Conservation (phyloP, 2,113 vertebrate genomes). For the Cephalopterus ornatus region DNA sequence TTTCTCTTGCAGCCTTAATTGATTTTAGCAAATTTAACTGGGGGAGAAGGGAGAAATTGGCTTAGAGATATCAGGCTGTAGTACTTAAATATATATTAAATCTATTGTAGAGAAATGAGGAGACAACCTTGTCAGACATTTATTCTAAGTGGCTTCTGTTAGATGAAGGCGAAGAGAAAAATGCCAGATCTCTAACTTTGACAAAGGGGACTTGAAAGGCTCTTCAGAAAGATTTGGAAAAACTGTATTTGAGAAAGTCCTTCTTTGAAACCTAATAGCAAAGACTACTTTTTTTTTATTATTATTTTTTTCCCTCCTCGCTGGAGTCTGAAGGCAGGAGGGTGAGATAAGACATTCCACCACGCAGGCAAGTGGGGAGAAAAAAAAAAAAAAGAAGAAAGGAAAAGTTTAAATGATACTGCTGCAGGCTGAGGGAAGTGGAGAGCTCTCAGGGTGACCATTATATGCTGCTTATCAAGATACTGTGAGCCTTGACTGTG, state of each 20-base stretch:
- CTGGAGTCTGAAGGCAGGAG: neutral
- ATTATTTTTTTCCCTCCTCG: neutral
- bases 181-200: neutral
- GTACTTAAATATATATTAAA: neutral
- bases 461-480: neutral
- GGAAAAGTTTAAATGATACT: neutral
- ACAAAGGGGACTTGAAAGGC: conserved; percentile 7
- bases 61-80: conserved; percentile 4
- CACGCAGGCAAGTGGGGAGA: neutral
- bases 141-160: neutral
- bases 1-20: conserved; percentile 10
- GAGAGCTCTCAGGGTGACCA: neutral
- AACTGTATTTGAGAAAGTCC: neutral
- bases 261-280: conserved; percentile 13
- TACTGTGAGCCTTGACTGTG: neutral
- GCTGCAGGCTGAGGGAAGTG: neutral
- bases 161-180: neutral
- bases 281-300: neutral
- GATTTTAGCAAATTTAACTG: conserved; percentile 31
- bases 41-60: neutral
- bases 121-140: neutral
- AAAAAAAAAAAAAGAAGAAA: neutral
- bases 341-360: conserved; percentile 43
- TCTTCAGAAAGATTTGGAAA: neutral
- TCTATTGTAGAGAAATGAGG: neutral